Conservation (phyloP, 23 tunicate species). For the Trididemnum nubilum region DNA sequence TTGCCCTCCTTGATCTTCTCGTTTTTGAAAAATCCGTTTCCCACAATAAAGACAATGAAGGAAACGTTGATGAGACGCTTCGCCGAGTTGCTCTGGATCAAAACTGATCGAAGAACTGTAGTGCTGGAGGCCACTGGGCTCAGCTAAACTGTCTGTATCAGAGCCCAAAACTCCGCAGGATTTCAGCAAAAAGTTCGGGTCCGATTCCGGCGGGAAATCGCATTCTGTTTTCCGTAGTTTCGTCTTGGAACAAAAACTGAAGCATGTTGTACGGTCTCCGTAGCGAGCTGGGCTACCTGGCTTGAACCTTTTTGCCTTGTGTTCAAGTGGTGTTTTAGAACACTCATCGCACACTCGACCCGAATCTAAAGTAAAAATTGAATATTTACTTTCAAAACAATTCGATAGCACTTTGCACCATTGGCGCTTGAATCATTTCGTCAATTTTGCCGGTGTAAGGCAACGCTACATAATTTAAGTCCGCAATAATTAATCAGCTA, state of each 20-base stretch:
- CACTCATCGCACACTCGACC: conserved; percentile 12
- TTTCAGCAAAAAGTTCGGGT: conserved; percentile 27
- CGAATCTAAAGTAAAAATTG: not conserved
- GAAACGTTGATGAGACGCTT: not conserved
- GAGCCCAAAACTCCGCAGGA: conserved; percentile 48
- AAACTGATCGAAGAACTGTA: not conserved
- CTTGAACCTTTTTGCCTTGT: conserved; percentile 18
- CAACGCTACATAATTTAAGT: no score
- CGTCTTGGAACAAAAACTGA: conserved; percentile 50
- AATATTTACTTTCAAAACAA: not conserved
- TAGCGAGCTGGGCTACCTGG: not conserved
- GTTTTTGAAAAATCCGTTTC: not conserved
- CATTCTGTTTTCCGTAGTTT: not conserved
- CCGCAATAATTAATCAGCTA: no score
- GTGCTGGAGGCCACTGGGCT: conserved; percentile 7
- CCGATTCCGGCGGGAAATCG: conserved; percentile 2
- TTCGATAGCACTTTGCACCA: no score
- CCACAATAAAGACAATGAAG: not conserved
- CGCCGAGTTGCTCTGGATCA: not conserved
- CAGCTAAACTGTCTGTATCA: conserved; percentile 42
- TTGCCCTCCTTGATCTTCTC: not conserved
- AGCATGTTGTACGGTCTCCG: conserved; percentile 28
- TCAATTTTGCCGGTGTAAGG: no score
- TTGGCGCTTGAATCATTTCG: no score
- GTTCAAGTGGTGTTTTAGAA: not conserved